These are phyloP conservation scores for Dufourea novaeangliae DNA, from an alignment of 1,140 invertebrate species.

Conservation along the genomic window DNA sequence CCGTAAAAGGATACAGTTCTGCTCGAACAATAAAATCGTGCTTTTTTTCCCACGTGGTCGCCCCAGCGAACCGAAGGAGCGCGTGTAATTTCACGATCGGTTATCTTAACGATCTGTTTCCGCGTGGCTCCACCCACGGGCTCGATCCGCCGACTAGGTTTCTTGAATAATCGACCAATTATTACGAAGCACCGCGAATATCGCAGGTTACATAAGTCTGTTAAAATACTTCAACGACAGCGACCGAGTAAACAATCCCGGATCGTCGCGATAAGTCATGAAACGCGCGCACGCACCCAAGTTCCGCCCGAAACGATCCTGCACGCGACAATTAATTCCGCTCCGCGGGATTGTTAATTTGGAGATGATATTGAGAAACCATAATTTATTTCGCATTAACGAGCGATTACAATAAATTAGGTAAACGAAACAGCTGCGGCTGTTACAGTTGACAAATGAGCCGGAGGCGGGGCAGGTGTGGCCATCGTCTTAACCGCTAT, in stretches of 20 bases:
- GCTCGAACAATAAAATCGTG: neutral
- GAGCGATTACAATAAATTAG: neutral
- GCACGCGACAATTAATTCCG: neutral
- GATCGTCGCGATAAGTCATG: neutral
- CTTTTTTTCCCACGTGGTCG: neutral
- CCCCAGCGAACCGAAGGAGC: conserved; percentile 3
- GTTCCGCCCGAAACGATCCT: too few species aligned
- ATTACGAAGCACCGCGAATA: conserved; percentile 1
- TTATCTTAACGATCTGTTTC: conserved; percentile 44
- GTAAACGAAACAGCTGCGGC: conserved; percentile 19
- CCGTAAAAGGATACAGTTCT: neutral
- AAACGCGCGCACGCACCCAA: neutral
- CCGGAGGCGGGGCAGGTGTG: conserved; percentile 7
- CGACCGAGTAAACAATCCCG: too few species aligned
- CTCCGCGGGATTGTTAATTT: neutral
- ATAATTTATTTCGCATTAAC: neutral
- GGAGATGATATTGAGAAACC: neutral
- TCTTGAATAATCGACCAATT: conserved; percentile 31
- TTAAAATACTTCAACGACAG: neutral
- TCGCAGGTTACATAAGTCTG: neutral
- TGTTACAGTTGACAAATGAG: conserved; percentile 15
- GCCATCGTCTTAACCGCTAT: neutral
- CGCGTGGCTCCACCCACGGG: conserved; percentile 24
- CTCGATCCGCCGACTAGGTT: neutral
- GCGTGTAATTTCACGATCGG: conserved; percentile 25